phyloP scores from a whole-genome alignment of 2,888 invertebrate genomes.

The Magallana nippona region DNA sequence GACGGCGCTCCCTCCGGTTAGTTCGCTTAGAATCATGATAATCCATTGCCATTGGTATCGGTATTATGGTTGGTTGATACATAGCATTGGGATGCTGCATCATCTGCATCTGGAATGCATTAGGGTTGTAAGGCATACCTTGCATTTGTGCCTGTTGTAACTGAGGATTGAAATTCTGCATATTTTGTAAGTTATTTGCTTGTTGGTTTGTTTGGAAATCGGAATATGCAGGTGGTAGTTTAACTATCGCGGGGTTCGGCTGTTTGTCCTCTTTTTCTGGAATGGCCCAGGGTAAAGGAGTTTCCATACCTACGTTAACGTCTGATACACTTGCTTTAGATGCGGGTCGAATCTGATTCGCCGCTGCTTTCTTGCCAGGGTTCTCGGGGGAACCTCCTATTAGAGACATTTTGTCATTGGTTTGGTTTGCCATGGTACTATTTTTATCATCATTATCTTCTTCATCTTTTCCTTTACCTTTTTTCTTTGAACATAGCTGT shows the following conservation, averaged over 20 bases:
- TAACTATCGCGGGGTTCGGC: background rate
- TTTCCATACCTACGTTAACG: constrained; percentile 55
- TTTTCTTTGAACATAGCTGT: constrained; percentile 59
- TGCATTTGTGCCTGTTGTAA: background rate
- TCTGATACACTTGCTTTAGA: constrained; percentile 54
- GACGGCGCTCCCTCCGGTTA: background rate
- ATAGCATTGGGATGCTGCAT: background rate
- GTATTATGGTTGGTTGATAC: background rate
- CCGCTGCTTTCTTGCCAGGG: background rate
- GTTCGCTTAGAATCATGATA: background rate
- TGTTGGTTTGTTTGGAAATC: constrained; percentile 6
- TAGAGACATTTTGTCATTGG: constrained; percentile 29
- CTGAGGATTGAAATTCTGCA: background rate
- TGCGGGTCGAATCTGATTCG: constrained; percentile 12
- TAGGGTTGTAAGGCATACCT: background rate
- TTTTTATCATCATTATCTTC: constrained; percentile 36
- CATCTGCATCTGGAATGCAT: constrained; percentile 8
- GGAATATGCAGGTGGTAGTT: constrained; percentile 23
- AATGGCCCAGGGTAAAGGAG: constrained; percentile 62
- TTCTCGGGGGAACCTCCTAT: background rate
- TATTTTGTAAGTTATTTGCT: background rate
- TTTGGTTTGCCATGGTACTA: constrained; percentile 38
- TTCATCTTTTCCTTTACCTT: constrained; percentile 49
- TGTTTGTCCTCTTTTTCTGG: constrained; percentile 49
- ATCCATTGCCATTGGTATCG: background rate